Conservation (phyloP, 2,113 vertebrate species). For the Callionymus lyra region DNA sequence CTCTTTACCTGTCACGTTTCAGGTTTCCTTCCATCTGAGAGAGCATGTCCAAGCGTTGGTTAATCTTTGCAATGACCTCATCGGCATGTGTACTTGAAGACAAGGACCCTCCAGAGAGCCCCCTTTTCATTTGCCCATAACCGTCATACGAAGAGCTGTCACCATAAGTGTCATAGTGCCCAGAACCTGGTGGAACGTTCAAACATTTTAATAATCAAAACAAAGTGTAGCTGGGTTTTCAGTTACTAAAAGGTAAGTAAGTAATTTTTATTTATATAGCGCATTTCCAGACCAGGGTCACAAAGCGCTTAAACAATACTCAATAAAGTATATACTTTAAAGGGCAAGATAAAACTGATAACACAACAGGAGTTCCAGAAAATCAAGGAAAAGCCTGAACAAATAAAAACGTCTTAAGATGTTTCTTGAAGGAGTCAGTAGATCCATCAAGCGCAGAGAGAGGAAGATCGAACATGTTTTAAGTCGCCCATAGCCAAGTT, state of each 20-base stretch:
- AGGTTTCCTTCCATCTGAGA: slow-evolving; percentile 61
- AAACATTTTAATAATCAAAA: not conserved
- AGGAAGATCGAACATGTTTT: too few relatives aligned
- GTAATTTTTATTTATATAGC: too few relatives aligned
- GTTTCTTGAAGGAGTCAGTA: too few relatives aligned
- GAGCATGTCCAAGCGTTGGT: slow-evolving; percentile 81
- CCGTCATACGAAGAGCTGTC: slow-evolving; percentile 31
- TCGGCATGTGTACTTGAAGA: slow-evolving; percentile 65
- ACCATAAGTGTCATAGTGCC: slow-evolving; percentile 57
- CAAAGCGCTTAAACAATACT: too few relatives aligned
- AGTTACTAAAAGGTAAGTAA: not conserved
- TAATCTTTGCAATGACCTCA: slow-evolving; percentile 79
- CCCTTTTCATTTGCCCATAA: slow-evolving; percentile 39
- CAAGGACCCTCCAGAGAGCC: slow-evolving; percentile 47
- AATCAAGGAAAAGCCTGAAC: too few relatives aligned
- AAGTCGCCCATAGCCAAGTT: too few relatives aligned
- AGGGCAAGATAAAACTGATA: too few relatives aligned
- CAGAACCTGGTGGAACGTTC: slow-evolving; percentile 41
- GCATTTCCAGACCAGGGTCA: too few relatives aligned
- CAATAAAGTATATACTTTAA: too few relatives aligned
- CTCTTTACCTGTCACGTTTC: slow-evolving; percentile 63
- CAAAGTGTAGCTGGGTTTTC: not conserved
- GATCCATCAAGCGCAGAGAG: too few relatives aligned
- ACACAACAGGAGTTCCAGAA: too few relatives aligned
- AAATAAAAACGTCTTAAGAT: too few relatives aligned